Percentiles rank a stretch among this genome's conserved stretches.
These are phyloP conservation scores for Kradibia gibbosae DNA, from an alignment of 1,140 invertebrate species.

Conservation along the genomic window DNA sequence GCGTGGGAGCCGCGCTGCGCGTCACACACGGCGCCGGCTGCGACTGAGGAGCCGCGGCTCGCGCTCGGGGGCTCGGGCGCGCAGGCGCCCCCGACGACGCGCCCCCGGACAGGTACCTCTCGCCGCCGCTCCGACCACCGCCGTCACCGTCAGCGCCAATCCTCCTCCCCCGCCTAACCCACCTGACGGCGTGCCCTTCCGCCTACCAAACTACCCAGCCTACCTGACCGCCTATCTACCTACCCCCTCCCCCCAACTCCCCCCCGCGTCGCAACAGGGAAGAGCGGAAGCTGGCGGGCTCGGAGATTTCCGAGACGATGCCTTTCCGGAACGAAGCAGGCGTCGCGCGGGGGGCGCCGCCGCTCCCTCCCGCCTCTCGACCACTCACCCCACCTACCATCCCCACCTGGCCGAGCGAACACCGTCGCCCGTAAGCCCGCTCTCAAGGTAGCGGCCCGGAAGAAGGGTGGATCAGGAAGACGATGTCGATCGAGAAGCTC, in stretches of 20 bases:
- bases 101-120: slow-evolving; percentile 25
- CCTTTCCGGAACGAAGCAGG: slow-evolving; percentile 19
- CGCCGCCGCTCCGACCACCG: not conserved
- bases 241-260: not conserved
- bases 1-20: slow-evolving; percentile 10
- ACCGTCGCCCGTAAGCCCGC: too few species aligned
- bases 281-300: slow-evolving; percentile 28
- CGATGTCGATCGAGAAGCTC: too few species aligned
- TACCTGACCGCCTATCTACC: too few species aligned
- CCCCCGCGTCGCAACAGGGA: slow-evolving; percentile 32
- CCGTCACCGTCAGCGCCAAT: too few species aligned
- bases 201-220: too few species aligned
- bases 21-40: slow-evolving; percentile 36
- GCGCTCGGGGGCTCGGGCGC: not conserved
- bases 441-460: too few species aligned
- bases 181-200: too few species aligned
- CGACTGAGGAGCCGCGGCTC: slow-evolving; percentile 34
- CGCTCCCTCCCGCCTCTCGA: not conserved
- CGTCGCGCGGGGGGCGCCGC: not conserved
- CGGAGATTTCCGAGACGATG: slow-evolving; percentile 40
- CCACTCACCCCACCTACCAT: not conserved
- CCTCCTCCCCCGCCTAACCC: too few species aligned
- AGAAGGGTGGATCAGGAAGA: too few species aligned
- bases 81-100: slow-evolving; percentile 17
- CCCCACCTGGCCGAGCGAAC: not conserved